Conservation (phyloP, 2,113 vertebrate species). For the Tachuris rubrigastra region DNA sequence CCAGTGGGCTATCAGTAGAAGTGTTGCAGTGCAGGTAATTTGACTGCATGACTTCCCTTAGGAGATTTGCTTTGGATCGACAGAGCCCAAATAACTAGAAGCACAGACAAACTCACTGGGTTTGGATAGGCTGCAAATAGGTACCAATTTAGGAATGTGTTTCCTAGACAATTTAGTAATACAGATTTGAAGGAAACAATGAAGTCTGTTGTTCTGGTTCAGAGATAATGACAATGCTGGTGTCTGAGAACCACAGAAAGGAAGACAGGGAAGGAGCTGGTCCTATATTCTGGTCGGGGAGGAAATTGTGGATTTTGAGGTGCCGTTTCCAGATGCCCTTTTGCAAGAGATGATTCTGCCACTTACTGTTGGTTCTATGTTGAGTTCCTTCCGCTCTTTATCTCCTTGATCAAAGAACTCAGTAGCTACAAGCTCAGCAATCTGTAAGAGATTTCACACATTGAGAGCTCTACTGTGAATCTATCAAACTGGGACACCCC, state of each 20-base stretch:
- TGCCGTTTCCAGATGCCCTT: not conserved
- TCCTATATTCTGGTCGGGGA: not conserved
- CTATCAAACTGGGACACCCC: not conserved
- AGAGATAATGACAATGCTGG: not conserved
- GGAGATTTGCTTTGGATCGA: not conserved
- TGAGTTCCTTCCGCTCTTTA: slow-evolving; percentile 92
- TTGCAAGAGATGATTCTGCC: not conserved
- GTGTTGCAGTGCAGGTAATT: not conserved
- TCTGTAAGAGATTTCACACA: slow-evolving; percentile 75
- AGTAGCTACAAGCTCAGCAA: slow-evolving; percentile 92
- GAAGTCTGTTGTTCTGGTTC: not conserved
- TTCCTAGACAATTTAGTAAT: not conserved
- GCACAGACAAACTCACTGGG: not conserved
- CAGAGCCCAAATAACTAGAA: not conserved
- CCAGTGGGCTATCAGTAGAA: not conserved
- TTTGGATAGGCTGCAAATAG: not conserved
- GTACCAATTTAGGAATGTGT: not conserved
- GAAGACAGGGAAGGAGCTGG: not conserved
- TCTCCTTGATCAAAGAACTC: slow-evolving; percentile 99
- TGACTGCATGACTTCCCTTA: not conserved
- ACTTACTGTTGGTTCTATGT: slow-evolving; percentile 95
- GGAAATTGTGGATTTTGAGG: not conserved
- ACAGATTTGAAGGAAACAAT: not conserved
- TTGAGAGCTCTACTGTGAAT: not conserved
- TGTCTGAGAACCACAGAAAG: not conserved